Base-by-base conservation (phyloP, 2,797 vertebrate species). In the Syngnathus rostellatus region DNA sequence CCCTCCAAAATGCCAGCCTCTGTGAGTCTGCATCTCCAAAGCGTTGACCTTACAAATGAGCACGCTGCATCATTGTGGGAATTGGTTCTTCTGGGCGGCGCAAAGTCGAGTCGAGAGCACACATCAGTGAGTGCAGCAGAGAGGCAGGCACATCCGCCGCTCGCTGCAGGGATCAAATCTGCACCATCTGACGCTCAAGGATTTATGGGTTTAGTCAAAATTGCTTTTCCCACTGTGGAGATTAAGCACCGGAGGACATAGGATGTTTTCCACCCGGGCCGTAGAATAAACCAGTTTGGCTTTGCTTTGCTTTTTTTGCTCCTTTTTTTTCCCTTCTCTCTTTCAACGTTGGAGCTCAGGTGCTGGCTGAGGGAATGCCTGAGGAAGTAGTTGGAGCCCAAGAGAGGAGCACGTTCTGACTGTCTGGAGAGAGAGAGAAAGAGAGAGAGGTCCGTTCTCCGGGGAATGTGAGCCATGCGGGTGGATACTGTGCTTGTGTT, bases 181-280 rank as follows among this genome's bases (percentile, higher is more conserved):
- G 90, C 85, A 89, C 91, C 90, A 92, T 91, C 91, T 91, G 91
- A 92, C 89, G 79, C 88, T 87, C 80, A 89, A 88, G 90, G 91
- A 92, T 92, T 92, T 92, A 89, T 83, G 85, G 90, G 89, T 91
- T 92, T 91, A 91, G 90, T 88, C 86, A 88, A 91, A 91, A 92
- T 92, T 92, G 91, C 88, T 91, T 92, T 91, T 90, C 86, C 90
- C 87, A 87, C 87, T 83, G 88, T 86, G 84, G 85, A 90, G 91
- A 92, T 92, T 92, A 92, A 90, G 85, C 85, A 88, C 83, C 84
- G 83, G 86, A 86, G 86, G 84, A 89, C 83, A 82, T 87, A 86
- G 86, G 83, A 89, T 89, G 87, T 89, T 91, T 88, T 84, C 85
- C 68, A 76, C 81, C 83, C 80, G 76, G 83, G 75, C 84, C 74